A percentile compares a stretch with the other conserved stretches of the same genome.
These are phyloP conservation scores for Thereuonema tuberculata DNA, from an alignment of 1,140 invertebrate genomes.

Conservation along the genomic window DNA sequence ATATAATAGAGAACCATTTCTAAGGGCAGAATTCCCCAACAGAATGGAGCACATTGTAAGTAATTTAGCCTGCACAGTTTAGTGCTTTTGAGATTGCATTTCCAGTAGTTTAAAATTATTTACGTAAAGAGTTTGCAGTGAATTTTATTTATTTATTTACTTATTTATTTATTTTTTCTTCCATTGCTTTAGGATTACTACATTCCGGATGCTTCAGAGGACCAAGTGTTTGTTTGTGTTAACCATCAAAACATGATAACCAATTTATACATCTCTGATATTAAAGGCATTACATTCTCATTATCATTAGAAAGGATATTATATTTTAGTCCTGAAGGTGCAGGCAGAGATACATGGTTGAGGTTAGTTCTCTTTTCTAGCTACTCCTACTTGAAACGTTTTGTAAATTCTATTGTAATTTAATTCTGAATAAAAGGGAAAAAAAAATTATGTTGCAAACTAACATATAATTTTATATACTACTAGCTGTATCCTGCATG, in stretches of 20 bases:
- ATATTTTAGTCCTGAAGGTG: slow-evolving; percentile 64
- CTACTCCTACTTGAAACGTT: not conserved
- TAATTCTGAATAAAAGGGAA: slow-evolving; percentile 5
- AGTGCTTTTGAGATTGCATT: too few relatives aligned
- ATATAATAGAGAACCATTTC: slow-evolving; percentile 51
- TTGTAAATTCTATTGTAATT: not conserved
- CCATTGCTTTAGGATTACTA: slow-evolving; percentile 40
- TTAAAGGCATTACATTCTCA: slow-evolving; percentile 42
- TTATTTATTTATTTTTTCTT: too few relatives aligned
- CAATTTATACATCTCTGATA: slow-evolving; percentile 53
- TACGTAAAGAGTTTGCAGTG: not conserved
- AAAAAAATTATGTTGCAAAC: too few relatives aligned
- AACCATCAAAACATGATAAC: slow-evolving; percentile 54
- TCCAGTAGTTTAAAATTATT: too few relatives aligned
- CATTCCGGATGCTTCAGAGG: slow-evolving; percentile 65
- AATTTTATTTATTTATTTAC: too few relatives aligned
- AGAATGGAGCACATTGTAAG: slow-evolving; percentile 37
- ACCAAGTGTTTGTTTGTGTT: slow-evolving; percentile 64
- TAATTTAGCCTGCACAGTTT: too few relatives aligned
- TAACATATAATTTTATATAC: too few relatives aligned
- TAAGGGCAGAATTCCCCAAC: slow-evolving; percentile 56
- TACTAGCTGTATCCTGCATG: too few relatives aligned
- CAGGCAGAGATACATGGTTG: slow-evolving; percentile 65
- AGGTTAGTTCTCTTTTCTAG: slow-evolving; percentile 47
- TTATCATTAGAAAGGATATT: slow-evolving; percentile 67